Conservation (phyloP, 30 jellyfish, hydroid and myxozoan species). For the Hydra vulgaris region DNA sequence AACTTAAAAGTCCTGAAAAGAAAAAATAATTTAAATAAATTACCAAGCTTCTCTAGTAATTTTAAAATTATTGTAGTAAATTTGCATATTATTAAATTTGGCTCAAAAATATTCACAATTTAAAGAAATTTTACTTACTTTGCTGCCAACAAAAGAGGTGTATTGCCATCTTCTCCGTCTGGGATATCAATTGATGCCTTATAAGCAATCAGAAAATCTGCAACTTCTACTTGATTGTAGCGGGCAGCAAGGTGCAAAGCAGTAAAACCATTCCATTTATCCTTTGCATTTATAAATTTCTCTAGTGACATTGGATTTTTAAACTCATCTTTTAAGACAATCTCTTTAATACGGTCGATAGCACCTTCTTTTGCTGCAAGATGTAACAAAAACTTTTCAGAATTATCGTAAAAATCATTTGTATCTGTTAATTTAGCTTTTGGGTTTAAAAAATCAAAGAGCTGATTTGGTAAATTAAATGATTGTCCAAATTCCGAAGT, state of each 20-base stretch:
- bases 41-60: no score
- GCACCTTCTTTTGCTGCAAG: constrained; percentile 94
- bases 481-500: no score
- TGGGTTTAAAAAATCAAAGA: no score
- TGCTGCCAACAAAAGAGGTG: constrained; percentile 88
- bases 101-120: no score
- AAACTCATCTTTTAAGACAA: neutral
- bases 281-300: constrained; percentile 29
- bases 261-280: constrained; percentile 56
- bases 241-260: constrained; percentile 94
- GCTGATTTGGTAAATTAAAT: no score
- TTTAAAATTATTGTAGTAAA: no score
- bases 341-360: constrained; percentile 29
- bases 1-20: no score
- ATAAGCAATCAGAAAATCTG: constrained; percentile 33
- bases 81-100: no score
- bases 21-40: no score
- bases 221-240: constrained; percentile 45
- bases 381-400: no score
- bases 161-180: constrained; percentile 75
- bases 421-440: no score
- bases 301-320: constrained; percentile 10
- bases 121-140: constrained; percentile 38
- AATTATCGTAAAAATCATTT: no score
- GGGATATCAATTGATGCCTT: constrained; percentile 47